phyloP scores from a whole-genome alignment of 2,888 invertebrate genomes.

The Tolmerus cingulatus region DNA sequence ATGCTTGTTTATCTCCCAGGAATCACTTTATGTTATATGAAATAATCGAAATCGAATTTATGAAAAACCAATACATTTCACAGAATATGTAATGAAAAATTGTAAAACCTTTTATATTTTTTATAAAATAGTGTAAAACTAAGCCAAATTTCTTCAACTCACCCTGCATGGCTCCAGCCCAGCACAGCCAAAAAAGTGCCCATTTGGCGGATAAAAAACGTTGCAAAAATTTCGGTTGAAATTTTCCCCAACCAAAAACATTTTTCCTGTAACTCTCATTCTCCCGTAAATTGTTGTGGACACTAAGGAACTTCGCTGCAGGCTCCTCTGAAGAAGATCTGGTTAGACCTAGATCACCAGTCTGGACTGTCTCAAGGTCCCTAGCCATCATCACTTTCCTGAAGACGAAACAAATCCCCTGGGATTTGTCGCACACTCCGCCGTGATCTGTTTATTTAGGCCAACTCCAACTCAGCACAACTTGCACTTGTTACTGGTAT shows the following conservation, averaged over 20 bases:
- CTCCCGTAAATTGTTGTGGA: conserved; percentile 50
- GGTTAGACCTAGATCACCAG: neutral
- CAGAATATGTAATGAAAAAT: no score
- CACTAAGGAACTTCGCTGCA: conserved; percentile 46
- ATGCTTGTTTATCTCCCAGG: no score
- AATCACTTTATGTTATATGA: no score
- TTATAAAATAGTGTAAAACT: no score
- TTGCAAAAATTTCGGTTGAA: conserved; percentile 73
- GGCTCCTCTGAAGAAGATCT: neutral
- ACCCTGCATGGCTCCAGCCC: conserved; percentile 83
- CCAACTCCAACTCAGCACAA: neutral
- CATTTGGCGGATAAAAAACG: conserved; percentile 77
- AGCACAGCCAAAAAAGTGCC: conserved; percentile 82
- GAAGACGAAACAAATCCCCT: neutral
- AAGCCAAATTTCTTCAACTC: conserved; percentile 50
- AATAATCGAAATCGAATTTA: no score
- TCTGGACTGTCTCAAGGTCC: conserved; percentile 8
- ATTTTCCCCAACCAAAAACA: conserved; percentile 73
- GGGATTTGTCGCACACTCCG: neutral
- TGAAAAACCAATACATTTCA: no score
- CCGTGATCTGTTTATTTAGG: conserved; percentile 8
- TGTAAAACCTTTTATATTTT: no score
- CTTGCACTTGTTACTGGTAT: neutral
- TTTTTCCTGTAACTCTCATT: conserved; percentile 42
- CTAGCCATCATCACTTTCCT: neutral